Percentiles rank a stretch among this genome's conserved stretches.
phyloP scores from a whole-genome alignment of 2,888 invertebrate genomes.

The Heliconius ismenius region DNA sequence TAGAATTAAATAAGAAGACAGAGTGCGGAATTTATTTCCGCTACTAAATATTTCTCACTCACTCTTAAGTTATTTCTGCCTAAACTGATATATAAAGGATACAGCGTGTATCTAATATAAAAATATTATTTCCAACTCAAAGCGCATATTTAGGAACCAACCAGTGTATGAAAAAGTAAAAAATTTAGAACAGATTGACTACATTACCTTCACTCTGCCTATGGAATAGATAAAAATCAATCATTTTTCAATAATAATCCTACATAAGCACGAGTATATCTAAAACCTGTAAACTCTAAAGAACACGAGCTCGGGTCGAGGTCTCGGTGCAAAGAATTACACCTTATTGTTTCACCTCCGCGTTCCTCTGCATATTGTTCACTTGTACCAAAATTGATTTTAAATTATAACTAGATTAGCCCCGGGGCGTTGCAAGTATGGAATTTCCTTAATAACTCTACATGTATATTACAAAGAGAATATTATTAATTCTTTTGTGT shows the following conservation, averaged over 20 bases:
- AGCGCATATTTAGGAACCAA: too few species aligned
- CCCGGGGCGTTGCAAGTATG: not conserved
- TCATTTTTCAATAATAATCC: too few species aligned
- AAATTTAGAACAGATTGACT: not conserved
- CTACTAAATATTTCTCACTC: too few species aligned
- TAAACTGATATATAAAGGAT: too few species aligned
- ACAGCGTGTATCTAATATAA: too few species aligned
- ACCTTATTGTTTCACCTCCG: constrained; percentile 32
- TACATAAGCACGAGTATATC: not conserved
- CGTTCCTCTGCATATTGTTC: constrained; percentile 28
- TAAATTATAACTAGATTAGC: constrained; percentile 18
- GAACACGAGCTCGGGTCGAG: constrained; percentile 12
- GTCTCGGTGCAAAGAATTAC: constrained; percentile 15
- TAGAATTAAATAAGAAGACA: too few species aligned
- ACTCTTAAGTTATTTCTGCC: too few species aligned
- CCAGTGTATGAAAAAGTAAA: too few species aligned
- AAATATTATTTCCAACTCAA: too few species aligned
- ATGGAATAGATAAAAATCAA: not conserved
- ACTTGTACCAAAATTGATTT: constrained; percentile 22
- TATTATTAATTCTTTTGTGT: not conserved
- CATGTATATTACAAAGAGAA: not conserved
- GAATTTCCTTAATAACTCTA: constrained; percentile 4
- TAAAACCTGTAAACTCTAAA: not conserved
- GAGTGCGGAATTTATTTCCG: too few species aligned
- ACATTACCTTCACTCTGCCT: too few species aligned